Evolutionary conservation across 2,797 vertebrate genomes (phyloP).

Genomic region (Danio tinwini): DNA sequence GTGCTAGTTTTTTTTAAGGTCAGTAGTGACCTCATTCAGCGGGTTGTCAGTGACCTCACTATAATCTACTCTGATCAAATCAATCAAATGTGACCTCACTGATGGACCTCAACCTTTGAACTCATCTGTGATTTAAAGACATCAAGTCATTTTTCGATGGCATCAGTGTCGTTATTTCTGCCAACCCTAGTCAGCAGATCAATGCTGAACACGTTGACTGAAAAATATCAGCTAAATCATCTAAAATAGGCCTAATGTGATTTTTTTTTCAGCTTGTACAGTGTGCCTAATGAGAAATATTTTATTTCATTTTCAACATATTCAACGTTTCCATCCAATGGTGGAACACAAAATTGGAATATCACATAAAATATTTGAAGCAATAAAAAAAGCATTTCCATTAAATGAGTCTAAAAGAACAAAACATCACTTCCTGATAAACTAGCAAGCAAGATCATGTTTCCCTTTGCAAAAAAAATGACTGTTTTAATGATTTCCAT

Average conservation of each 20-base stretch:
- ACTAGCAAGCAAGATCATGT: conserved; percentile 61
- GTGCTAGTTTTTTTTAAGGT: not conserved
- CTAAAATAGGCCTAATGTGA: not conserved
- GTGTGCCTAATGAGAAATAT: too few species aligned
- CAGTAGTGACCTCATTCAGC: not conserved
- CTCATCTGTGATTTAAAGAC: conserved; percentile 21
- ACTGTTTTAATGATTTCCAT: conserved; percentile 54
- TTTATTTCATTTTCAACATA: too few species aligned
- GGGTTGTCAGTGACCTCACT: not conserved
- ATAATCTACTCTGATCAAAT: conserved; percentile 17
- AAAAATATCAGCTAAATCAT: not conserved
- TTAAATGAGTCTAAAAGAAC: too few species aligned
- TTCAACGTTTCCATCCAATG: too few species aligned
- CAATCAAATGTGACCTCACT: conserved; percentile 22
- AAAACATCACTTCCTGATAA: too few species aligned
- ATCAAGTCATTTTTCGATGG: conserved; percentile 45
- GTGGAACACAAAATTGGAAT: too few species aligned
- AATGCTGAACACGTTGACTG: not conserved
- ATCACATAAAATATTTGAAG: too few species aligned
- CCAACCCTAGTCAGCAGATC: not conserved
- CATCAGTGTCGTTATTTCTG: not conserved
- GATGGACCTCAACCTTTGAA: conserved; percentile 23
- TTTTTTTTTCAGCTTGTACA: not conserved
- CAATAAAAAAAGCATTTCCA: too few species aligned
- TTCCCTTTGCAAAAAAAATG: conserved; percentile 43